Conservation (phyloP, 2,113 vertebrate species). For the Nematolebias whitei region DNA sequence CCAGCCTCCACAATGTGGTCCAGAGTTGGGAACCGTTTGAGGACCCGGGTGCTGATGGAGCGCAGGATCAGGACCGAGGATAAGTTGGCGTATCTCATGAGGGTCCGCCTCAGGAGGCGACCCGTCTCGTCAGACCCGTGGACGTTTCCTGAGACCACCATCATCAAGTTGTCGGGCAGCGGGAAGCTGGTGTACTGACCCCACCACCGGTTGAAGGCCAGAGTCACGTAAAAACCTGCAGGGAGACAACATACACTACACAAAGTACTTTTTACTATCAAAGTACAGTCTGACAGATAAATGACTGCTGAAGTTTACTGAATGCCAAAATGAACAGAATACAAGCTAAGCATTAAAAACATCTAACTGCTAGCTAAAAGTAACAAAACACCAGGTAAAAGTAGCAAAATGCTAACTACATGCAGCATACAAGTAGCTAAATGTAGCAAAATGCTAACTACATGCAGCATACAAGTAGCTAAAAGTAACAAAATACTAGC, state of each 20-base stretch:
- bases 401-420: too few species aligned
- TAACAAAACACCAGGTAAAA: too few species aligned
- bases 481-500: too few species aligned
- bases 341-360: too few species aligned
- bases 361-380: too few species aligned
- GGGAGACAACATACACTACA: background rate
- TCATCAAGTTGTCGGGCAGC: conserved; percentile 92
- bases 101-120: conserved; percentile 84
- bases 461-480: too few species aligned
- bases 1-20: conserved; percentile 87
- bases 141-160: conserved; percentile 87
- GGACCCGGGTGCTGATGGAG: conserved; percentile 88
- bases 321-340: too few species aligned
- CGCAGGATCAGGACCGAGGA: conserved; percentile 87
- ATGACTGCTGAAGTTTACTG: too few species aligned
- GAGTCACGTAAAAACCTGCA: conserved; percentile 88
- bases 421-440: too few species aligned
- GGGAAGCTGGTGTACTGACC: conserved; percentile 92
- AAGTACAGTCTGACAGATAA: too few species aligned
- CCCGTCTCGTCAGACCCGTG: conserved; percentile 86
- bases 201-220: conserved; percentile 91
- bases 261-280: too few species aligned
- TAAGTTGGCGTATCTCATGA: conserved; percentile 88
- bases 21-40: conserved; percentile 85
- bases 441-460: too few species aligned